Evolutionary conservation across 2,888 invertebrate genomes (phyloP), one percentile per base, ranked within the genome.

Genomic region (Drosophila prolongata): DNA sequence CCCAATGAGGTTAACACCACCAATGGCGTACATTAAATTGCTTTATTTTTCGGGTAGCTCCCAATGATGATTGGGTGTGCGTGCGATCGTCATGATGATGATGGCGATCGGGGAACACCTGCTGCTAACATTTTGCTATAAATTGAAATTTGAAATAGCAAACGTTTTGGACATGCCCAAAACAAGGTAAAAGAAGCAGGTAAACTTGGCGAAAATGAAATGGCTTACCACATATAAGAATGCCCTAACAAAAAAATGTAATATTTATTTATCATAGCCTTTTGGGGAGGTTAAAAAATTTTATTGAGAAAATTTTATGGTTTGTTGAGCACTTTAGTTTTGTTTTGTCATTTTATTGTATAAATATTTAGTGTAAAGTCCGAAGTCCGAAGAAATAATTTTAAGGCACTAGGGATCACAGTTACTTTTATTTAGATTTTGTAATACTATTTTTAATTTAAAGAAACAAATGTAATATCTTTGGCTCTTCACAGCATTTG

Each of bases 1-100:
- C 56, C 67, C 73, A 87, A 84, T 84, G 79, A 72, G 83, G 85
- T 85, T 87, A 83, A 67, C 76, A 87, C 90, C 89, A 90, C 90
- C 90, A 89, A 89, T 90, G 90, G 90, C 77, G 89, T 89, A 87
- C 80, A 90, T 90, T 89, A 90, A 89, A 90, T 89, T 90, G 83
- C 81, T 81, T 87, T 87, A 88, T 86, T 86, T 70, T 75, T 40
- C 30, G 19, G 75, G 77, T 71, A 69, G 73, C 75, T 74, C 49
- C 58, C 35, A 27, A 30, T 35, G 50, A 19, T 19, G 11, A 49
- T 49, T 35, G 34, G 16, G 49, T 49, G 34, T 49, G 49, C 49
- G 49, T 49, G 34, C 34, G 49, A 34, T 49, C 56, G 30, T 34
- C 13, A 40, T 61, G 37, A 46, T 55, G 42, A 44, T 19, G 16